These are phyloP conservation scores for Hypotaenidia okinawae DNA, from an alignment of 2,797 vertebrate genomes.

Conservation along the genomic window DNA sequence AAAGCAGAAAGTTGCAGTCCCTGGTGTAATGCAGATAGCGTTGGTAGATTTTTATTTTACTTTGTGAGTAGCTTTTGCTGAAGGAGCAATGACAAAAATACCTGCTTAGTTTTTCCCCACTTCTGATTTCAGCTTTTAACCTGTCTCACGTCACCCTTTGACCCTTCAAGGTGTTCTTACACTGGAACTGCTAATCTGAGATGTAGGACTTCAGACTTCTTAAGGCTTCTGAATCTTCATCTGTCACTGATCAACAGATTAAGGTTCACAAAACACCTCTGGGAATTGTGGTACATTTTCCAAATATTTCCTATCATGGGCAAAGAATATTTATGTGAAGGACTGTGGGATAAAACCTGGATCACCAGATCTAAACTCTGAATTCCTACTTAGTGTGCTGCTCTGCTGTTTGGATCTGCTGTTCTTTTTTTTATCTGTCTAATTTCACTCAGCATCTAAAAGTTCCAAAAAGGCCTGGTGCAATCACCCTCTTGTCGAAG, in stretches of 20 bases:
- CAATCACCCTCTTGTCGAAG: not conserved
- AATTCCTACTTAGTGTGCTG: not conserved
- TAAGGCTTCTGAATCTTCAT: not conserved
- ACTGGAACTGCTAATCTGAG: not conserved
- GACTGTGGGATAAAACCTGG: not conserved
- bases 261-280: not conserved
- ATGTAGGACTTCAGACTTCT: not conserved
- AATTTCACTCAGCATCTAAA: not conserved
- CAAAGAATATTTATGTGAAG: not conserved
- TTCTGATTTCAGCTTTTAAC: not conserved
- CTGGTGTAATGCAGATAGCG: not conserved
- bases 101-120: rapidly evolving
- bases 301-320: not conserved
- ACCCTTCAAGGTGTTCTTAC: not conserved
- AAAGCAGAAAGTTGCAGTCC: not conserved
- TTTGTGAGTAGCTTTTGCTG: not conserved
- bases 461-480: not conserved
- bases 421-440: not conserved
- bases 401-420: not conserved
- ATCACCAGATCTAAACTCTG: not conserved
- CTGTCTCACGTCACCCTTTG: not conserved
- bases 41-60: not conserved
- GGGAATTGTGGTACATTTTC: not conserved
- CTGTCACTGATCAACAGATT: not conserved
- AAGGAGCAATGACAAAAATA: not conserved